These are phyloP conservation scores for Chloroceryle inda DNA, from an alignment of 2,797 vertebrate species.

Conservation along the genomic window DNA sequence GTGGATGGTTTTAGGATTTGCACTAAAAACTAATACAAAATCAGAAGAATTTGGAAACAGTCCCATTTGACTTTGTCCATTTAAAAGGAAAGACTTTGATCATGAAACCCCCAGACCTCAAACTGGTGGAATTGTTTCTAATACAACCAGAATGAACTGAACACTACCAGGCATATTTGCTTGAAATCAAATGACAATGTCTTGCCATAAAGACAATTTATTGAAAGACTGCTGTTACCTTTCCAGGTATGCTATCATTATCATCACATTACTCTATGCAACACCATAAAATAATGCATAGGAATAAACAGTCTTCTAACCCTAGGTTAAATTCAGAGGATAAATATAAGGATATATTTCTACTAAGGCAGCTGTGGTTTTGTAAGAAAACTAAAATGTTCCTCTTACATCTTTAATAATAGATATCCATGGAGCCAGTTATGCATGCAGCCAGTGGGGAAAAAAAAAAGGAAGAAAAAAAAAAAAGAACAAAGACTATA, in stretches of 20 bases:
- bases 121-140: not conserved
- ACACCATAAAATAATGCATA: not conserved
- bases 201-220: conserved; percentile 3
- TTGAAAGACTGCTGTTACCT: not conserved
- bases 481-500: rapidly evolving
- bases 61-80: not conserved
- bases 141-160: not conserved
- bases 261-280: not conserved
- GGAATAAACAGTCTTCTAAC: conserved; percentile 29
- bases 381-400: not conserved
- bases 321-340: conserved; percentile 4
- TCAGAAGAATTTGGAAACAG: not conserved
- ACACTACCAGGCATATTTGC: not conserved
- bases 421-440: not conserved
- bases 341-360: conserved; percentile 31
- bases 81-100: not conserved
- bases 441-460: rapidly evolving
- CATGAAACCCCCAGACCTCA: not conserved
- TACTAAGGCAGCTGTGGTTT: not conserved
- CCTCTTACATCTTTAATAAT: conserved; percentile 34
- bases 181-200: not conserved
- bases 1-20: not conserved
- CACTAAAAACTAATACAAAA: not conserved
- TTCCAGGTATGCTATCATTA: conserved; percentile 7
- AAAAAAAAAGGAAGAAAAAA: rapidly evolving